Base-by-base conservation (phyloP, 2,888 invertebrate species). In the Agrotis puta region DNA sequence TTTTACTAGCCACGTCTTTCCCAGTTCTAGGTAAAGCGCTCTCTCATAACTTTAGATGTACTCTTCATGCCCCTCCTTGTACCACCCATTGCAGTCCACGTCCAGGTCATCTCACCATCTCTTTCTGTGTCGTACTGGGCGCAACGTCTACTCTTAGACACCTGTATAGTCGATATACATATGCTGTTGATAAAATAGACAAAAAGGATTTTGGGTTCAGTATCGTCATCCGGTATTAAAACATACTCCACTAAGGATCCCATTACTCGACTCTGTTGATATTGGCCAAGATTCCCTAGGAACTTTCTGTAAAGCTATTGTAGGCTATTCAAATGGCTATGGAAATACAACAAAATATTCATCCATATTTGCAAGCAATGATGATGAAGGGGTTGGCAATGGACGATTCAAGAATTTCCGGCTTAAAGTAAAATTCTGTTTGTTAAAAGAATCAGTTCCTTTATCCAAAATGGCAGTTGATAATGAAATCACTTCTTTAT, bases 401-500 rank as follows among this genome's bases (percentile, higher is more conserved):
- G 0, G n/a, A 53, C 66, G 14, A 22, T 18, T 59, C 27, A 20
- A 61, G 3, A 1, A 43, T 27, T 62, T 58, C 48, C 20, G 13
- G 13, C 22, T 13, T 18, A 53, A 22, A 11, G 27, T 7, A 70
- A 22, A 39, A 4, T 9, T 53, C 3, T 33, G n/a, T 70, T 24
- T 70, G 48, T 71, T 53, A 39, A 33, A 68, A 70, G 50, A 70
- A 70, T 58, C 70, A n/a, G 54, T 70, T 61, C 16, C 18, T 54
- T 43, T 61, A 45, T 63, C 33, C 33, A 39, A 59, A 63, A 78
- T 53, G 3, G 45, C 14, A 54, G 63, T 59, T 48, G 79, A 71
- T 75, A 78, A 59, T 24, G 22, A 70, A 71, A 71, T 72, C 45
- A 75, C 48, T 72, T 63, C 14, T 45, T 58, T 72, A 79, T 59